phyloP scores from a whole-genome alignment of 2,888 invertebrate species.

The Caenorhabditis plicata region DNA sequence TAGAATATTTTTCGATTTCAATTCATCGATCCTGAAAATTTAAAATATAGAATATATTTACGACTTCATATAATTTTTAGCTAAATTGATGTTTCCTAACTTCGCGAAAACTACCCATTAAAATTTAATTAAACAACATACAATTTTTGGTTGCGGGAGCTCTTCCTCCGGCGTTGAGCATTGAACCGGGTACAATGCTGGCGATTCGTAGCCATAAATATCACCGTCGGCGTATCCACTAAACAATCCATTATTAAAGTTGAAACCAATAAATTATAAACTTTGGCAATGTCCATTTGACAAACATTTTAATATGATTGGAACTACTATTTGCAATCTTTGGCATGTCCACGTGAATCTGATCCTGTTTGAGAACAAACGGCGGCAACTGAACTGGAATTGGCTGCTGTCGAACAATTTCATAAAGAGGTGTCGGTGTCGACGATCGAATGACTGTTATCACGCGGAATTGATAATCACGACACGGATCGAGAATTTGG shows the following conservation, averaged over 20 bases:
- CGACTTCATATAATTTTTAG: too few relatives aligned
- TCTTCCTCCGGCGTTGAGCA: slow-evolving; percentile 56
- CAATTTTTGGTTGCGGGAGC: slow-evolving; percentile 40
- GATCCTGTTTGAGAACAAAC: slow-evolving; percentile 45
- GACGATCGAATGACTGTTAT: slow-evolving; percentile 51
- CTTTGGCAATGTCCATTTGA: slow-evolving; percentile 36
- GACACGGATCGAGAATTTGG: slow-evolving; percentile 58
- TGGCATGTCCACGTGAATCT: too few relatives aligned
- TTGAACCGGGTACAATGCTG: slow-evolving; percentile 57
- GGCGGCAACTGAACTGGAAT: slow-evolving; percentile 55
- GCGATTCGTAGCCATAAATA: slow-evolving; percentile 58
- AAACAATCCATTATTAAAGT: too few relatives aligned
- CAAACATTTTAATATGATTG: slow-evolving; percentile 31
- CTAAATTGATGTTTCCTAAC: neutral
- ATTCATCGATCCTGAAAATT: too few relatives aligned
- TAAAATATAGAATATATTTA: too few relatives aligned
- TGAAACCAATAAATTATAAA: too few relatives aligned
- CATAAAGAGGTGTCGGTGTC: slow-evolving; percentile 43
- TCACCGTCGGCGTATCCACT: slow-evolving; percentile 56
- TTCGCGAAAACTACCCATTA: neutral
- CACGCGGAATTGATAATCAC: slow-evolving; percentile 61
- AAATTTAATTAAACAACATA: neutral
- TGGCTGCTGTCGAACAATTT: slow-evolving; percentile 46
- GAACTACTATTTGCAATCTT: too few relatives aligned
- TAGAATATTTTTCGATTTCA: too few relatives aligned